A percentile compares a stretch with the other conserved stretches of the same genome.
Evolutionary conservation across 2,888 invertebrate genomes (phyloP).

Genomic region (Norana najaformis): DNA sequence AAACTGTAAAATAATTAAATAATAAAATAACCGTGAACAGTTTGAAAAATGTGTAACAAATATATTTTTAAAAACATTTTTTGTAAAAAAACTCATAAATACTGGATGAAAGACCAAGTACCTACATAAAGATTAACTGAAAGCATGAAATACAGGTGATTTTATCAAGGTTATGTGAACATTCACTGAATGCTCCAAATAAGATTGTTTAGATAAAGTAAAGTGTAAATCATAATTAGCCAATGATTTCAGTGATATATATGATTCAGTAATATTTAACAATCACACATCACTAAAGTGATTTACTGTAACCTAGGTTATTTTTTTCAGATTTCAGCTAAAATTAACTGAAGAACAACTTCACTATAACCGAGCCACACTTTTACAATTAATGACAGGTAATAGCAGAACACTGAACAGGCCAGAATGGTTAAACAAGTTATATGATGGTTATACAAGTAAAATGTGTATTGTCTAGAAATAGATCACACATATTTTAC

Average conservation of each 20-base stretch:
- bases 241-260: neutral
- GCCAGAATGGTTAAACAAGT: no score
- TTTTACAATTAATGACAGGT: no score
- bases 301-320: neutral
- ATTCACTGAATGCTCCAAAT: no score
- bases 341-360: neutral
- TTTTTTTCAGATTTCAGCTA: neutral
- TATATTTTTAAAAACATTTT: no score
- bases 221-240: neutral
- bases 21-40: no score
- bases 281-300: neutral
- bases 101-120: neutral
- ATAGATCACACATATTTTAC: neutral
- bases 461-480: neutral
- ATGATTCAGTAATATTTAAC: neutral
- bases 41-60: neutral
- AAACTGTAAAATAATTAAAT: neutral
- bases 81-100: no score
- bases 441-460: neutral
- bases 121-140: neutral
- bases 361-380: no score
- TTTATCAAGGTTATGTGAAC: no score
- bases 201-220: no score
- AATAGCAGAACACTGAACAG: no score
- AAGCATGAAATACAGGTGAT: neutral